These are phyloP conservation scores for Clupea harengus DNA, from an alignment of 2,113 vertebrate species.

Conservation along the genomic window DNA sequence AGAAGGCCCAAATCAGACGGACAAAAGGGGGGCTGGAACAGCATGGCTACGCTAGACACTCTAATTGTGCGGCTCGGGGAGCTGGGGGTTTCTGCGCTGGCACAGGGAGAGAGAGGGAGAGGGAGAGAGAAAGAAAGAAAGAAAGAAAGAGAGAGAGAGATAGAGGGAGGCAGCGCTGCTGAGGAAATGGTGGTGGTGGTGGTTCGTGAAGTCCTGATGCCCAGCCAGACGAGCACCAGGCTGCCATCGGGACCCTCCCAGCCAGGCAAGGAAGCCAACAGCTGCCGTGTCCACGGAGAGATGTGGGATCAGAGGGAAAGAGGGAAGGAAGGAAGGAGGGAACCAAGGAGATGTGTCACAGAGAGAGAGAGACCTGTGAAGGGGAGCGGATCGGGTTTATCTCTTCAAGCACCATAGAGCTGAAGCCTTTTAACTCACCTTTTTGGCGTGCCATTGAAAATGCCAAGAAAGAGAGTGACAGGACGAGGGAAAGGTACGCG, in stretches of 20 bases:
- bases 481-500: neutral
- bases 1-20: neutral
- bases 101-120: neutral
- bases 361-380: neutral
- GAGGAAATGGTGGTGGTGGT: neutral
- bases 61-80: neutral
- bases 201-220: neutral
- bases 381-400: neutral
- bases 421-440: neutral
- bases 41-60: neutral
- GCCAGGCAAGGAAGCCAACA: neutral
- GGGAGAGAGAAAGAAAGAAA: neutral
- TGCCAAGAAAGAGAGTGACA: neutral
- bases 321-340: neutral
- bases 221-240: neutral
- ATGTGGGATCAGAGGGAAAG: neutral
- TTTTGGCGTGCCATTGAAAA: neutral
- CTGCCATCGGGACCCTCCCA: neutral
- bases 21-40: neutral
- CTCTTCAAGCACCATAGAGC: neutral
- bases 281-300: neutral
- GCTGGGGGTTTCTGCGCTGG: neutral
- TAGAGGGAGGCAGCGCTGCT: neutral
- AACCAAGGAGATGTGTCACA: neutral
- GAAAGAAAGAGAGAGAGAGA: neutral